Base-by-base conservation (phyloP, 2,797 vertebrate species). In the Cynodonichthys magdalenae region DNA sequence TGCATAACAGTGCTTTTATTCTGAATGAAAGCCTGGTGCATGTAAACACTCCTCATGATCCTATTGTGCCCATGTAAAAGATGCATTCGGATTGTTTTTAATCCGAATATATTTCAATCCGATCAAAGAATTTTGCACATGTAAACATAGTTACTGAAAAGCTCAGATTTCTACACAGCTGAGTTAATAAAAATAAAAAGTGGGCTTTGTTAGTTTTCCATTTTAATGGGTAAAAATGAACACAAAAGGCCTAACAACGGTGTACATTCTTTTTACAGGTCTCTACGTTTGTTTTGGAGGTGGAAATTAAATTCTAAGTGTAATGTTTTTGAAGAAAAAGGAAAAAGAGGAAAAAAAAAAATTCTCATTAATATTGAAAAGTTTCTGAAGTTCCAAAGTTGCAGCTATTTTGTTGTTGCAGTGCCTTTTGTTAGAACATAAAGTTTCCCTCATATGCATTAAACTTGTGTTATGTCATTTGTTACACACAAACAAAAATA, bases 351-450 rank as follows among this genome's bases (percentile, higher is more conserved):
- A 51, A 11, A 50, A 70, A 24, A 24, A 51, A 36, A 20, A 52
- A 81, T 46, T 60, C 42, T 56, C 15, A 77, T 34, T 49, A 36
- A 69, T n/a, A 29, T n/a, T 66, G 29, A 67, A 74, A 20, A 54
- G 11, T 64, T 69, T 75, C 52, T 74, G 45, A 80, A 76, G 45
- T 69, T 75, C 20, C 63, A 77, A 80, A 76, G 45, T 69, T 75
- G 27, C 64, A 77, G 48, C 53, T 45, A 69, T 83, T 92, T 81
- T 86, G 84, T 89, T 87, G 79, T 85, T 83, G 65, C 75, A 79
- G 42, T 61, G 75, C 67, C 81, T 92, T 93, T 91, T 92, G 92
- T 93, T 90, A 76, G 49, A 86, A 85, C 51, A 85, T 83, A 85
- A 81, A 90, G 63, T 76, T 75, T 57, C 77, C 76, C 83, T 67